Base-by-base conservation (phyloP, 2,888 invertebrate genomes). In the Tridacna gigas region DNA sequence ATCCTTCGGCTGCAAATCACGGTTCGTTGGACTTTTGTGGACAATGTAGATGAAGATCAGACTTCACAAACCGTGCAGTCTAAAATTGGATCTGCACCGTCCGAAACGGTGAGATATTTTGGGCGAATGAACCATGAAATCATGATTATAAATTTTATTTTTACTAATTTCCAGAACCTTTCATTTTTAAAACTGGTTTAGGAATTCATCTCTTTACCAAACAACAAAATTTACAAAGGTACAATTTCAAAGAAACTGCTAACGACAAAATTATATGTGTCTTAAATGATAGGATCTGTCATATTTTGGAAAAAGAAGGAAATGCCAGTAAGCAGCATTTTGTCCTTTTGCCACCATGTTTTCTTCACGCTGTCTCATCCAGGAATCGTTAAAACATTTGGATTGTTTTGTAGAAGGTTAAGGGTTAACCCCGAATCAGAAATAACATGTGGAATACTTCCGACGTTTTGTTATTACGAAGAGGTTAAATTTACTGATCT, bases 401-500 rank as follows among this genome's bases (percentile, higher is more conserved):
- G 51, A 51, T 51, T 11, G 15, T 13, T 51, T 15, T 51, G 51
- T 15, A 51, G 51, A 20, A 20, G 56, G 56, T 20, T 20, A 56
- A 56, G 56, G 15, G 56, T 56, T 56, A 56, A 56, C 15, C 63
- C 12, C 13, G 63, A 25, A 7, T 63, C 13, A 25, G 26, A 22
- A 48, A 63, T 22, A 75, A 12, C 84, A 84, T 74, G 74, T 81
- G 81, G 22, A 5, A 22, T 66, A 75, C 78, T 73, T 84, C 84
- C 77, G 66, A 65, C 47, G 65, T 81, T 75, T 78, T 80, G 82
- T 85, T 85, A 82, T 77, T 80, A 48, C 47, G 77, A 66, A 74
- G 77, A 82, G 85, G 82, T 85, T 85, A 85, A 85, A 79, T 69
- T 73, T 77, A 80, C 69, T 85, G 85, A 82, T 85, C 82, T 82